Evolutionary conservation across 2,888 invertebrate genomes (phyloP).

Genomic region (Alsophila aescularia): DNA sequence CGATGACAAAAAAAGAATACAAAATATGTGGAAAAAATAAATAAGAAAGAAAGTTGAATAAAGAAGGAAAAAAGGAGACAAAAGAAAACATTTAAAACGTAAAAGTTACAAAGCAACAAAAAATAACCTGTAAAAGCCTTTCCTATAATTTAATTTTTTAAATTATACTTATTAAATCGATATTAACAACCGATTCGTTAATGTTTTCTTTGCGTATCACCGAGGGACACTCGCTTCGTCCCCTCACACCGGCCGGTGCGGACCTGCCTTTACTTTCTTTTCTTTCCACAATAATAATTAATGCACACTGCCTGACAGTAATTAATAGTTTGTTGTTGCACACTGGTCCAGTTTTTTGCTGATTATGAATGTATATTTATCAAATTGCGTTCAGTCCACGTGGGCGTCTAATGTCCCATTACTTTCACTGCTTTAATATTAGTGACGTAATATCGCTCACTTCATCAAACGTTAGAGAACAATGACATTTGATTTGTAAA

Average conservation of each 20-base stretch:
- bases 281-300: constrained; percentile 35
- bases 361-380: constrained; percentile 59
- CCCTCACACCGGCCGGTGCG: constrained; percentile 4
- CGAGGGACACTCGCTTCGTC: constrained; percentile 40
- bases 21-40: too few species aligned
- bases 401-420: constrained; percentile 42
- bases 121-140: too few species aligned
- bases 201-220: too few species aligned
- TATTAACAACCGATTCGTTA: too few species aligned
- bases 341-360: too few species aligned
- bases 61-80: too few species aligned
- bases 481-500: not conserved
- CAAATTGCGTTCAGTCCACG: constrained; percentile 44
- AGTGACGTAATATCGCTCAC: constrained; percentile 36
- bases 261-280: constrained; percentile 53
- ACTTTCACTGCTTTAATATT: constrained; percentile 52
- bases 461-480: not conserved
- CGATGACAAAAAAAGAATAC: too few species aligned
- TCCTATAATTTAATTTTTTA: too few species aligned
- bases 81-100: too few species aligned
- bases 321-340: constrained; percentile 56
- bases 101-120: too few species aligned
- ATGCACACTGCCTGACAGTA: constrained; percentile 43
- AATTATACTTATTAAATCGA: too few species aligned
- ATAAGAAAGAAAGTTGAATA: too few species aligned